These are phyloP conservation scores for Drosophila mettleri DNA, from an alignment of 2,888 invertebrate species.

Conservation along the genomic window DNA sequence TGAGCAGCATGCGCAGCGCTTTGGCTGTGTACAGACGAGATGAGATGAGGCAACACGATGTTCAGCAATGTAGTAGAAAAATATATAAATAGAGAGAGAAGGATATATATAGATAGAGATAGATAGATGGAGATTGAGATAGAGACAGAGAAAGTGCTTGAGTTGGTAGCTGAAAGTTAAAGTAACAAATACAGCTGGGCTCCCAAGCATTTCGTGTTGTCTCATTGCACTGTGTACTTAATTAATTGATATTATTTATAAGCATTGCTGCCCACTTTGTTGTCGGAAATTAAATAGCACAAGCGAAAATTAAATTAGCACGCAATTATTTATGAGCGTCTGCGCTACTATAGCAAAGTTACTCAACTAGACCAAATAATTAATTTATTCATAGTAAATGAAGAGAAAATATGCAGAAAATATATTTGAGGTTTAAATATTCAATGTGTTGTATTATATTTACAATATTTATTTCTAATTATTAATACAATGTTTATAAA, in stretches of 20 bases:
- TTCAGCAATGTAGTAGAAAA: slow-evolving; percentile 1
- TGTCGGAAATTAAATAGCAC: slow-evolving; percentile 73
- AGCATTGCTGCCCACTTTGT: slow-evolving; percentile 58
- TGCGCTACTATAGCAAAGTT: not conserved
- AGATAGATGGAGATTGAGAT: slow-evolving; percentile 3
- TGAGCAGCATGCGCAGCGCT: slow-evolving; percentile 86
- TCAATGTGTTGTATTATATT: no score
- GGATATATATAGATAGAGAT: slow-evolving; percentile 11
- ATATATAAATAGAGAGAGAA: not conserved
- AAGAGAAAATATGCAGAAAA: not conserved
- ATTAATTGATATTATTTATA: slow-evolving; percentile 80
- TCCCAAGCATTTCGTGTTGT: slow-evolving; percentile 35
- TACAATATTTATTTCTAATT: no score
- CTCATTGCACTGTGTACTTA: slow-evolving; percentile 50
- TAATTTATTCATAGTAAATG: slow-evolving; percentile 4
- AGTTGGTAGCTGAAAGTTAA: slow-evolving; percentile 15
- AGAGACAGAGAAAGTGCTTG: not conserved
- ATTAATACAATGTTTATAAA: no score
- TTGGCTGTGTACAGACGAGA: slow-evolving; percentile 30
- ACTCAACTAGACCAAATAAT: slow-evolving; percentile 7
- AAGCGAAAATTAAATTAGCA: slow-evolving; percentile 76
- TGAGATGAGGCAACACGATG: not conserved
- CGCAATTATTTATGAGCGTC: slow-evolving; percentile 43
- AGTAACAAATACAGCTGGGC: slow-evolving; percentile 67
- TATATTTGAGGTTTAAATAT: no score